Evolutionary conservation across 2,797 vertebrate genomes (phyloP), one percentile per base, ranked within the genome.

Genomic region (Phaenicophaeus curvirostris): DNA sequence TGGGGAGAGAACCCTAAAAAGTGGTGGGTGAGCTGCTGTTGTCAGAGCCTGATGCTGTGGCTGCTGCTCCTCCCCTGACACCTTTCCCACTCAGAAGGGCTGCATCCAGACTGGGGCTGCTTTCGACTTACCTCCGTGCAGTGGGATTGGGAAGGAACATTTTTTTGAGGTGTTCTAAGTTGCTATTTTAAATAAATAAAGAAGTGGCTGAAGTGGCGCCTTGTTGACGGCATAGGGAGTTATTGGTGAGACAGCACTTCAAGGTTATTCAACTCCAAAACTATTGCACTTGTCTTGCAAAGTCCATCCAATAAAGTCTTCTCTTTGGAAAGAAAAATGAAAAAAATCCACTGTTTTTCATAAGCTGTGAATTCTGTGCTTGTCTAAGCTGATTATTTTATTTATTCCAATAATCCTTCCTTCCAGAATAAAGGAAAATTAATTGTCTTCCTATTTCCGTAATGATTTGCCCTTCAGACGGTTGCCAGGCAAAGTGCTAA

Each of bases 351-450:
- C 57, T 85, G 63, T 90, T 95, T 96, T 62, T 79, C 83, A 35
- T 28, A 91, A 91, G 51, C 91, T 94, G 59, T 75, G 46, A 94
- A 76, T 84, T 53, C 27, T 86, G 63, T 55, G 96, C 78, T 78
- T 92, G 61, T 93, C 93, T 95, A 97, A 97, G 97, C 96, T 95
- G 97, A 96, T 97, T 96, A 91, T 96, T 97, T 96, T 96, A 95
- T 96, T 96, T 96, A 95, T 96, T 91, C 85, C 76, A 87, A 88
- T 96, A 96, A 97, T 97, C 96, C 82, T 88, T 85, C 89, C 94
- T 84, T 89, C 61, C 63, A 91, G 90, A 90, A 94, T 82, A 92
- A 95, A 96, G 55, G 82, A 89, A 93, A 94, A 95, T 94, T 89
- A 95, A 91, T 96, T 95, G 90, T 91, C 85, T 85, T 88, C 61